Base-by-base conservation (phyloP, 2,797 vertebrate genomes). In the Enteromius unitaeniatus region DNA sequence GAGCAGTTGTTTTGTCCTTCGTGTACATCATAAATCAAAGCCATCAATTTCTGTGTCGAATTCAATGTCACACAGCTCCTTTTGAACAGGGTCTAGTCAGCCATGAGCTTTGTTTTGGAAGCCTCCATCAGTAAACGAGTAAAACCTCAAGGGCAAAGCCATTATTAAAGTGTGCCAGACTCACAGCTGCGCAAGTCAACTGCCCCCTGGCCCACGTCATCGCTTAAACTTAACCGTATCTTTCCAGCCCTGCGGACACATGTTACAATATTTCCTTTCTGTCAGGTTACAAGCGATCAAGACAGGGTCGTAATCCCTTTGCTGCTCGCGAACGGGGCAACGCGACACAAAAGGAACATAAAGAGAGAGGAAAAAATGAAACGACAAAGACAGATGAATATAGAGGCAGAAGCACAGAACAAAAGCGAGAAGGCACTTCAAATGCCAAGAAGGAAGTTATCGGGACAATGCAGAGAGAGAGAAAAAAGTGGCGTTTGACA, bases 391-490 rank as follows among this genome's bases (percentile, higher is more conserved):
- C 76, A 34, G 55, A 87, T 83, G 86, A 87, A 85, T 75, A 64
- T 49, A 55, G 79, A 84, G 79, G 58, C 34, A 85, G 74, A 84
- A 55, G 45, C 73, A 62, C 67, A 40, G 85, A 86, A 84, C 74
- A 84, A 85, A 83, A 81, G 82, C 17, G 14, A 78, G 53, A 55
- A 78, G 67, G 28, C 80, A 78, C 80, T 83, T 83, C 82, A 87
- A 80, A 86, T 85, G 87, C 87, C 87, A 87, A 85, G 60, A 31
- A 85, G 74, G 80, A 87, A 80, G 89, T 85, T 88, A 89, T 88
- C 88, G 78, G 79, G 84, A 87, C 78, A 88, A 82, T 84, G 77
- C 86, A 86, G 86, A 85, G 37, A 60, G 78, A 76, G 81, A 84
- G 72, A 84, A 85, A 84, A 70, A 81, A 87, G 85, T 81, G 79